A percentile compares a stretch with the other conserved stretches of the same genome.
These are phyloP conservation scores for Bombus soroeensis DNA, from an alignment of 1,140 invertebrate genomes.

Conservation along the genomic window DNA sequence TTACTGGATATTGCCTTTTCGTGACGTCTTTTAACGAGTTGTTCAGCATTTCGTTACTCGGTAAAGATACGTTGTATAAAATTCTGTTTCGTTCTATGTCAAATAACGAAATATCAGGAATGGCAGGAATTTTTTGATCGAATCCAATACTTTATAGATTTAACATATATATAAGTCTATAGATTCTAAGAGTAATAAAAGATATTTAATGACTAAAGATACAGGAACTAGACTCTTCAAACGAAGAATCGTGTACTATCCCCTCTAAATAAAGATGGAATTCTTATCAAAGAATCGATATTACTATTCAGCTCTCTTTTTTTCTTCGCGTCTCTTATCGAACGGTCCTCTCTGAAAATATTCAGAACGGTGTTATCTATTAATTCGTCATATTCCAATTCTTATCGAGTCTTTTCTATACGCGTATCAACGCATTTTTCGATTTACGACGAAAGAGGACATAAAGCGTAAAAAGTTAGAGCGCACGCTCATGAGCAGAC, in stretches of 20 bases:
- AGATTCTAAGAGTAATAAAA: neutral
- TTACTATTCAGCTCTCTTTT: too few species aligned
- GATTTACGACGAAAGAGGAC: neutral
- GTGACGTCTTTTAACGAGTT: neutral
- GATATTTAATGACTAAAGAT: neutral
- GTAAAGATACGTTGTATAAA: neutral
- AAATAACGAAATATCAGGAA: neutral
- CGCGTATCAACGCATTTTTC: neutral
- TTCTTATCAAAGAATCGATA: too few species aligned
- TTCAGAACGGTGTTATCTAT: too few species aligned
- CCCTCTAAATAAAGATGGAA: too few species aligned
- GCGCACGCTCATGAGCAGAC: constrained; percentile 1
- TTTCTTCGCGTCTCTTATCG: too few species aligned
- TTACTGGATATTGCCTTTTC: neutral
- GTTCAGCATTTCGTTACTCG: neutral
- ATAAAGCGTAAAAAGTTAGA: neutral
- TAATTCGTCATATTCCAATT: too few species aligned
- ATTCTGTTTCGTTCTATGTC: too few species aligned
- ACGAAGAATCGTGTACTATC: too few species aligned
- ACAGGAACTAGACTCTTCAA: too few species aligned
- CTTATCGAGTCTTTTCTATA: neutral
- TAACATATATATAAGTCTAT: neutral
- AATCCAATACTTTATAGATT: neutral
- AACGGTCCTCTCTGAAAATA: too few species aligned
- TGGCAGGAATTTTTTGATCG: neutral